Evolutionary conservation across 2,113 vertebrate species (phyloP).

Genomic region (Mola mola): DNA sequence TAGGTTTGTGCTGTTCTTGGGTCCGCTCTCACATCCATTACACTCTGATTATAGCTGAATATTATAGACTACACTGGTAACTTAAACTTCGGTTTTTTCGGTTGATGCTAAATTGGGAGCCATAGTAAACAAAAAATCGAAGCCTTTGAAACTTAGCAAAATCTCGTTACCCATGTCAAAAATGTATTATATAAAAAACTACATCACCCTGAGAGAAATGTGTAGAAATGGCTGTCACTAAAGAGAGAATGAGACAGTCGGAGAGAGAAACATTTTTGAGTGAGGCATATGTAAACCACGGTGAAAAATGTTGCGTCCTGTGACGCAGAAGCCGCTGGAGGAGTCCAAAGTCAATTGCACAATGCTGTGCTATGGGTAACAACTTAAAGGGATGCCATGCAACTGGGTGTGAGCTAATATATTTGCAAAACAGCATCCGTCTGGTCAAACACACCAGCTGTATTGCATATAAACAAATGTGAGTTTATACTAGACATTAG

Average conservation of each 20-base stretch:
- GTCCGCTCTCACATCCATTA: no score
- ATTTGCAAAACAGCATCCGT: constrained; percentile 47
- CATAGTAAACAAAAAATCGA: not conserved
- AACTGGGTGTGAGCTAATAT: constrained; percentile 35
- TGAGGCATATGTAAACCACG: no score
- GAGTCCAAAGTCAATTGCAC: constrained; percentile 19
- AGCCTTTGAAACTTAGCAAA: no score
- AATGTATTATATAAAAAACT: no score
- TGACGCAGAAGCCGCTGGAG: constrained; percentile 9
- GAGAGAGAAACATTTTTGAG: no score
- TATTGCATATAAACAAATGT: constrained; percentile 17
- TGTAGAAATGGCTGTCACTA: no score
- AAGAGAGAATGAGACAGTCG: no score
- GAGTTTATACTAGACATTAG: constrained; percentile 1
- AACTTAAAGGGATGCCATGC: constrained; percentile 21
- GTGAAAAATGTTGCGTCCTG: constrained; percentile 26
- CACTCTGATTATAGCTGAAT: constrained; percentile 37
- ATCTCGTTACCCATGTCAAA: no score
- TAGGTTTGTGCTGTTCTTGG: no score
- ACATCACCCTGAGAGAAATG: no score
- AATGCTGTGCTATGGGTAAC: not conserved
- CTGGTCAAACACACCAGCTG: constrained; percentile 26
- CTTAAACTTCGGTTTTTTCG: constrained; percentile 42
- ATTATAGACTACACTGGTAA: constrained; percentile 21
- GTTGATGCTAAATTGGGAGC: constrained; percentile 33